Evolutionary conservation across 2,113 vertebrate genomes (phyloP).

Genomic region (Platanista minor): DNA sequence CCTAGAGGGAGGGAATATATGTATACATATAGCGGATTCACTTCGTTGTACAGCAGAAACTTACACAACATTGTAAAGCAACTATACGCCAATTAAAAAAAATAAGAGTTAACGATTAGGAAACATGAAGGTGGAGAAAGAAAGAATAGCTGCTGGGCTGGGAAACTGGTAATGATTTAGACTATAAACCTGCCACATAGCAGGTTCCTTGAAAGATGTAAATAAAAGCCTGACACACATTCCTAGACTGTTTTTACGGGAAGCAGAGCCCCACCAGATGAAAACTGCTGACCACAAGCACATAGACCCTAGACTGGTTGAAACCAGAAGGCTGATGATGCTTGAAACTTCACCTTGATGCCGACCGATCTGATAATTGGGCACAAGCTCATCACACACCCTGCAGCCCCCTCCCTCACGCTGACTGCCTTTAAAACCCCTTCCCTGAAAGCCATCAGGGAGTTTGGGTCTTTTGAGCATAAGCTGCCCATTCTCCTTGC

Average conservation of each 20-base stretch:
- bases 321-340: background rate
- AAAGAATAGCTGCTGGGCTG: background rate
- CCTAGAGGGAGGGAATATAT: no score
- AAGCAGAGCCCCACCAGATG: background rate
- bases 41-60: no score
- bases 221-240: background rate
- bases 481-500: background rate
- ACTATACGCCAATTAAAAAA: no score
- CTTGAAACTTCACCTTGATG: background rate
- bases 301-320: background rate
- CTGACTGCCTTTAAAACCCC: background rate
- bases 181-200: background rate
- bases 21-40: no score
- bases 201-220: background rate
- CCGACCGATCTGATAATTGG: background rate
- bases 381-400: fast-evolving
- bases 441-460: background rate
- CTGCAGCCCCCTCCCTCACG: background rate
- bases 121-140: background rate
- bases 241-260: background rate
- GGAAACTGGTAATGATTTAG: background rate
- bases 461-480: background rate
- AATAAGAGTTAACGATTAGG: background rate
- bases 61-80: no score
- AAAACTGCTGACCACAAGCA: background rate